These are phyloP conservation scores for Petrocephalus sullivani DNA, from an alignment of 2,797 vertebrate genomes.

Conservation along the genomic window DNA sequence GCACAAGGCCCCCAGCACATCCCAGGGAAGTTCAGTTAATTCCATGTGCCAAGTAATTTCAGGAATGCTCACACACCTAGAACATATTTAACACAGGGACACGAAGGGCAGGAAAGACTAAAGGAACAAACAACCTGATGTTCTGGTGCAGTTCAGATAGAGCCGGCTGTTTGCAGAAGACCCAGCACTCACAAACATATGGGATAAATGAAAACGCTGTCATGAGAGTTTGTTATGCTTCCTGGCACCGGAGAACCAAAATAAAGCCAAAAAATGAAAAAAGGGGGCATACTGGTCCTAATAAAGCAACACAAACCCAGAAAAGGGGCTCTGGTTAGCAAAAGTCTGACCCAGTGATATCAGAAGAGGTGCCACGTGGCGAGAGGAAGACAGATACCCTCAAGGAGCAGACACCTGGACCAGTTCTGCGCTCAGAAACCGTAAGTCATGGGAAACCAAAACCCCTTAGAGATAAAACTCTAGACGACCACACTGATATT, in stretches of 20 bases:
- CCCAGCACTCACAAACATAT: background rate
- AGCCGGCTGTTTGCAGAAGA: background rate
- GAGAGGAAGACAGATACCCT: background rate
- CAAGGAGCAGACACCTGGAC: background rate
- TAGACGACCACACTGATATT: background rate
- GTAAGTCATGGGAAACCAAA: background rate
- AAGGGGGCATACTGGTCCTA: background rate
- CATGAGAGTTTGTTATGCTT: background rate
- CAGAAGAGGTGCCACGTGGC: background rate
- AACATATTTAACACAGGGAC: background rate
- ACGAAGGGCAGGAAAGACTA: background rate
- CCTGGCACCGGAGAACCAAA: background rate
- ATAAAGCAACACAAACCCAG: background rate
- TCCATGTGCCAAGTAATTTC: background rate
- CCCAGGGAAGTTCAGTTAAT: background rate
- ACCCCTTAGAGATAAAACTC: background rate
- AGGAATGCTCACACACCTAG: background rate
- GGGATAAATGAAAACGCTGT: background rate
- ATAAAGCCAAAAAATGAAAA: background rate
- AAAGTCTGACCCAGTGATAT: background rate
- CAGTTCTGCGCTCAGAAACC: background rate
- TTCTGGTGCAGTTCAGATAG: background rate
- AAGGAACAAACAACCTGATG: background rate
- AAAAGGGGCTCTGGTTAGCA: background rate
- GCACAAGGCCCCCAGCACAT: background rate